Percentiles rank a stretch among this genome's conserved stretches.
Evolutionary conservation across 2,888 invertebrate species (phyloP).

Genomic region (Sphaerophoria rueppellii): DNA sequence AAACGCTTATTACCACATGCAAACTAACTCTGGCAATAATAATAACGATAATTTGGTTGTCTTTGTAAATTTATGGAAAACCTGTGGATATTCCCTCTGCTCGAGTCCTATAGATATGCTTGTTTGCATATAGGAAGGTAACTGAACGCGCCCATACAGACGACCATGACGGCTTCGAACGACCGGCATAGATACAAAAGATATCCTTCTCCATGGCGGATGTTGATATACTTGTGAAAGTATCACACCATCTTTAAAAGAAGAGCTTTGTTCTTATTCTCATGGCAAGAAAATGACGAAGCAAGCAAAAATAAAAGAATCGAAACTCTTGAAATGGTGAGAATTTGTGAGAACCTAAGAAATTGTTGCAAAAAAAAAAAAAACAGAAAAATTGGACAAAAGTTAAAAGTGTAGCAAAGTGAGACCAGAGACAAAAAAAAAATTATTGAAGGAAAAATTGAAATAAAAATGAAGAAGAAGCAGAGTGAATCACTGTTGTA

Average conservation of each 20-base stretch:
- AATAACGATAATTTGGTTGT: slow-evolving; percentile 69
- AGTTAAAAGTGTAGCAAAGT: slow-evolving; percentile 33
- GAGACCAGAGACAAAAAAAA: slow-evolving; percentile 13
- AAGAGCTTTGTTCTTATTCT: slow-evolving; percentile 49
- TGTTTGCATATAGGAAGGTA: not conserved
- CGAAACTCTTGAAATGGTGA: slow-evolving; percentile 71
- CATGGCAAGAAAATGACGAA: slow-evolving; percentile 24
- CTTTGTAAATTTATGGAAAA: slow-evolving; percentile 72
- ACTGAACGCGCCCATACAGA: not conserved
- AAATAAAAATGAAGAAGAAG: slow-evolving; percentile 65
- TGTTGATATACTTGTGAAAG: slow-evolving; percentile 26
- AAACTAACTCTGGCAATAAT: slow-evolving; percentile 67
- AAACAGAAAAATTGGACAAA: slow-evolving; percentile 12
- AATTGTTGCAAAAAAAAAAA: slow-evolving; percentile 12
- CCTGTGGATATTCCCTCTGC: slow-evolving; percentile 66
- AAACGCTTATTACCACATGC: slow-evolving; percentile 49
- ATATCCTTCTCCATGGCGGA: slow-evolving; percentile 34
- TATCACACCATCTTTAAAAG: slow-evolving; percentile 23
- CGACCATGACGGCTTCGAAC: not conserved
- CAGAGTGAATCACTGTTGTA: slow-evolving; percentile 75
- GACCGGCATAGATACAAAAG: slow-evolving; percentile 12
- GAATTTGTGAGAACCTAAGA: slow-evolving; percentile 75
- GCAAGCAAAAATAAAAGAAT: slow-evolving; percentile 15
- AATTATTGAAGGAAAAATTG: slow-evolving; percentile 7
- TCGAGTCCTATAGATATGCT: slow-evolving; percentile 24